Evolutionary conservation across 2,888 invertebrate genomes (phyloP), one percentile per base, ranked within the genome.

Genomic region (Drosophila histrio): DNA sequence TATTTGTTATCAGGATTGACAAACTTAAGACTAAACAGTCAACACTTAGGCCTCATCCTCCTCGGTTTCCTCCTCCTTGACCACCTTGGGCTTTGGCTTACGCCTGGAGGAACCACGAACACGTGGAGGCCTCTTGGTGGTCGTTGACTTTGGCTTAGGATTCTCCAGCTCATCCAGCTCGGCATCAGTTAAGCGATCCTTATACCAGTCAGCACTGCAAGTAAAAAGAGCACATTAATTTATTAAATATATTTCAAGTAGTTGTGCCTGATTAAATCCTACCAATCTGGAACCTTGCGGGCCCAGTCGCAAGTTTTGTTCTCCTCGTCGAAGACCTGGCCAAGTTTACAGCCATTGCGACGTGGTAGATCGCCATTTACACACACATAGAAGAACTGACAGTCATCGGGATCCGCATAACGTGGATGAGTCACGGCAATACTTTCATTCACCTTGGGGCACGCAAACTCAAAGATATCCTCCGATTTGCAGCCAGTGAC

Each of bases 321-420:
- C 8, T 93, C 94, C 57, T 97, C 97, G 87, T 97, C 97, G 91
- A 97, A 98, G 8, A 95, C 98, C 91, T 97, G 97, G 2, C 97
- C 97, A 22, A 96, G 93, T 91, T 95, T 96, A 92, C 97, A 98
- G 15, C 97, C 97, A 76, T 95, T 97, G 62, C 97, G 94, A 17
- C 97, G 93, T 0, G 97, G 97, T 0, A 95, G 94, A 77, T 96
- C 94, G 0, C 97, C 97, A 88, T 97, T 97, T 79, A 97, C 96
- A 91, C 97, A 97, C 8, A 97, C 97, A 91, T 96, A 97, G 93
- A 97, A 97, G 93, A 93, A 97, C 92, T 97, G 97, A 82, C 97
- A 97, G 90, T 97, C 97, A 15, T 96, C 96, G 11, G 96, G 95
- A 91, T 97, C 97, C 0, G 97, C 94, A 90, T 96, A 97, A 0